Conservation (phyloP, 2,797 vertebrate species). For the Periparus ater region DNA sequence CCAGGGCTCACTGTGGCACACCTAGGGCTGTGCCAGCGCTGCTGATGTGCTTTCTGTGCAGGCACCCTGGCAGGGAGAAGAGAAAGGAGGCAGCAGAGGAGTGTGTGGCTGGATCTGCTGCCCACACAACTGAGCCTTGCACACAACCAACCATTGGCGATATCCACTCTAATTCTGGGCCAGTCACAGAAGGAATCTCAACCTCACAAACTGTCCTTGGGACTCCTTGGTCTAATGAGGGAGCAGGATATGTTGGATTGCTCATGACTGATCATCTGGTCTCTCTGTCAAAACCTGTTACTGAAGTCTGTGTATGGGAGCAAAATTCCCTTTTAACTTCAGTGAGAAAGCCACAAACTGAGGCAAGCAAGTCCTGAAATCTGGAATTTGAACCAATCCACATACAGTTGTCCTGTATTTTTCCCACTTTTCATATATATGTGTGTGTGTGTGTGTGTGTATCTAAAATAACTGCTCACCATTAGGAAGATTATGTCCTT, state of each 20-base stretch:
- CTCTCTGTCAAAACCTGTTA: neutral
- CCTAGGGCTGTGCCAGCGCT: rapidly evolving
- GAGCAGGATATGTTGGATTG: neutral
- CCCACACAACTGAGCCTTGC: neutral
- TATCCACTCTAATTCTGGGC: neutral
- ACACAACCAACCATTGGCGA: rapidly evolving
- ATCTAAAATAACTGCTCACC: neutral
- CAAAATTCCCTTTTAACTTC: neutral
- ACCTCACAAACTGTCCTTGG: neutral
- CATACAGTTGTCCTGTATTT: neutral
- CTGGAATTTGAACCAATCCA: neutral
- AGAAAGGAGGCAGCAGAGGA: neutral
- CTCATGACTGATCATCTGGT: neutral
- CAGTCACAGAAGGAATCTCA: neutral
- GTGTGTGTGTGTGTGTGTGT: rapidly evolving
- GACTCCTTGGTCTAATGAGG: neutral
- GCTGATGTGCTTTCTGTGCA: neutral
- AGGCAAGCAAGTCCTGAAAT: neutral
- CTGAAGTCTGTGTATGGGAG: neutral
- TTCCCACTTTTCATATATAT: neutral
- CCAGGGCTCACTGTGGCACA: neutral
- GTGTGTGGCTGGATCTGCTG: neutral
- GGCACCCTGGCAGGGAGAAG: neutral
- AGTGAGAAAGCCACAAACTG: neutral
- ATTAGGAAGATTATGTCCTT: neutral